Evolutionary conservation across 2,888 invertebrate species (phyloP).

Genomic region (Salticus scenicus): DNA sequence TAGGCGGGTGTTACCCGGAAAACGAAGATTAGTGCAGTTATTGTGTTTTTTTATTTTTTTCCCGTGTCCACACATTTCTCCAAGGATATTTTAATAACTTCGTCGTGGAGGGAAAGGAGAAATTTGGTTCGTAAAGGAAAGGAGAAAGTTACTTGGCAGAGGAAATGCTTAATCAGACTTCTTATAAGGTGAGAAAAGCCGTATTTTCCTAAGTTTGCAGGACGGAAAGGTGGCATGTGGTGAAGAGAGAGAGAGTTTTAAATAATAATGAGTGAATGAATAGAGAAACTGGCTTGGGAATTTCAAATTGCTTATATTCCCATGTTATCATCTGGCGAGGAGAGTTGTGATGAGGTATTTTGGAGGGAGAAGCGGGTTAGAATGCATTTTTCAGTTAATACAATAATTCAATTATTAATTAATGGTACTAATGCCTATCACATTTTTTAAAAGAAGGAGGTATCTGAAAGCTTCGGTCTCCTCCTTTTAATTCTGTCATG

Average conservation of each 20-base stretch:
- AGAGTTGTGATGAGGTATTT: no score
- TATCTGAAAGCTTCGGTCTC: no score
- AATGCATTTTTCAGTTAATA: neutral
- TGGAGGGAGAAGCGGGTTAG: no score
- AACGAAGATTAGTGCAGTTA: conserved; percentile 39
- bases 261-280: neutral
- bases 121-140: conserved; percentile 3
- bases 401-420: neutral
- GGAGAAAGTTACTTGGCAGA: conserved; percentile 16
- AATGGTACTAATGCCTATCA: neutral
- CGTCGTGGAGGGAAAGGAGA: neutral
- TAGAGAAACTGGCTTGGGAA: neutral
- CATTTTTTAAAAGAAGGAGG: no score
- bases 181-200: conserved; percentile 7
- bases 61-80: neutral
- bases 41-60: conserved; percentile 25
- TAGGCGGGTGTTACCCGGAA: conserved; percentile 39
- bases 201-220: neutral
- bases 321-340: no score
- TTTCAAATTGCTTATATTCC: neutral
- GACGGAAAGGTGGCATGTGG: no score
- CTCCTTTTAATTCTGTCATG: no score
- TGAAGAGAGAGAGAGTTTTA: neutral
- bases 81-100: conserved; percentile 56
- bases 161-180: conserved; percentile 31